Evolutionary conservation across 2,888 invertebrate species (phyloP).

Genomic region (Dioctria linearis): DNA sequence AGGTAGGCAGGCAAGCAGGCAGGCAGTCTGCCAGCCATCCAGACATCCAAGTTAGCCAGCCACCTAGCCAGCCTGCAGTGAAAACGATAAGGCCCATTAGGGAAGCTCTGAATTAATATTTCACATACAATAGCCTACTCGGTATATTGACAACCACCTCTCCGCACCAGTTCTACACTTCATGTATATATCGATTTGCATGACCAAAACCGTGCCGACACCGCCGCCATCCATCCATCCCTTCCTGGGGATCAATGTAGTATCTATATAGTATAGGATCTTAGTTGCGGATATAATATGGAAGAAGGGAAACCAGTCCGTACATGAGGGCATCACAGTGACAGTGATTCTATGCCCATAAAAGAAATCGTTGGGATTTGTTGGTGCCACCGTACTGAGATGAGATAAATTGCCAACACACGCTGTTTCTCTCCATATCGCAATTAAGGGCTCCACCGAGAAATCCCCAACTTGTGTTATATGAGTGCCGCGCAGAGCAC

Average conservation of each 20-base stretch:
- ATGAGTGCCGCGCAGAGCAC: not conserved
- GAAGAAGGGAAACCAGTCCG: not conserved
- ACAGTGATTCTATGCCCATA: constrained; percentile 18
- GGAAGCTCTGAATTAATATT: constrained; percentile 41
- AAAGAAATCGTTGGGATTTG: constrained; percentile 30
- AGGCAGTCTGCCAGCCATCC: too few relatives aligned
- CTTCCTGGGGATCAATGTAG: too few relatives aligned
- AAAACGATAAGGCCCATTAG: constrained; percentile 29
- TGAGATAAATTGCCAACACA: constrained; percentile 47
- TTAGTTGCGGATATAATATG: not conserved
- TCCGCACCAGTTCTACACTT: not conserved
- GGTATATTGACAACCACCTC: not conserved
- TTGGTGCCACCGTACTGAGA: not conserved
- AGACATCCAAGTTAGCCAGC: too few relatives aligned
- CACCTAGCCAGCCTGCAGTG: not conserved
- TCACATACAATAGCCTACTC: constrained; percentile 16
- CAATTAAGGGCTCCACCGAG: constrained; percentile 36
- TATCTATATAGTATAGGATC: not conserved
- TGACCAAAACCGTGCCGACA: not conserved
- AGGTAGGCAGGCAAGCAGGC: too few relatives aligned
- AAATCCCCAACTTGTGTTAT: not conserved
- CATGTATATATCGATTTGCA: constrained; percentile 35
- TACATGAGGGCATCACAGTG: not conserved
- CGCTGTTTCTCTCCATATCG: constrained; percentile 33
- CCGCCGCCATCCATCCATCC: not conserved